A percentile compares a stretch with the other conserved stretches of the same genome.
Evolutionary conservation across 1,140 invertebrate species (phyloP).

Genomic region (Aphelenchoides avenae): DNA sequence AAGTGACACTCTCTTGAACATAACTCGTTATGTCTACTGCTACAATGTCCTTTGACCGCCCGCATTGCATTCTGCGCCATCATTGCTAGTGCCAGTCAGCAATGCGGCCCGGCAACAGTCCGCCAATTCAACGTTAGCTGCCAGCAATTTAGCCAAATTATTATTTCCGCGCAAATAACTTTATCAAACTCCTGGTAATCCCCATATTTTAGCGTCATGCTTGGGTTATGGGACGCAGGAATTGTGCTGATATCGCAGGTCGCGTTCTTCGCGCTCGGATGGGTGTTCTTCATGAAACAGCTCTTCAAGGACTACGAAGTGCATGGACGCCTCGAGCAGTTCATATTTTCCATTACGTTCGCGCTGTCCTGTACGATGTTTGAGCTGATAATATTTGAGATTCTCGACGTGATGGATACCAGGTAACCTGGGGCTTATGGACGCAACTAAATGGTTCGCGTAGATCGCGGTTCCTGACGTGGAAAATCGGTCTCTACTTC

Average conservation of each 20-base stretch:
- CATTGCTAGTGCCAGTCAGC: too few relatives aligned
- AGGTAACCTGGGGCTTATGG: conserved; percentile 63
- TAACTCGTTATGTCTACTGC: too few relatives aligned
- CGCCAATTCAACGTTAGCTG: too few relatives aligned
- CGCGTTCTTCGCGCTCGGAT: conserved; percentile 89
- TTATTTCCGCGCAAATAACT: too few relatives aligned
- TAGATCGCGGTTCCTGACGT: conserved; percentile 28
- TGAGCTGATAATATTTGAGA: conserved; percentile 99
- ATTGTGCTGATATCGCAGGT: conserved; percentile 65
- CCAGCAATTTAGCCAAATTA: too few relatives aligned
- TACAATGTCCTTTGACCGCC: too few relatives aligned
- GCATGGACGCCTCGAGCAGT: conserved; percentile 63
- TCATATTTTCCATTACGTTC: conserved; percentile 94
- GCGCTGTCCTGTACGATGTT: conserved; percentile 98
- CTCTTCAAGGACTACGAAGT: conserved; percentile 93
- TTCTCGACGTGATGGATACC: conserved; percentile 81
- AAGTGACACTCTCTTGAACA: too few relatives aligned
- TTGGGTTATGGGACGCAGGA: conserved; percentile 25
- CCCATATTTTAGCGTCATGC: too few relatives aligned
- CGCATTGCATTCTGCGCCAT: too few relatives aligned
- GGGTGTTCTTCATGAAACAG: conserved; percentile 97
- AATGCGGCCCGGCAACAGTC: too few relatives aligned
- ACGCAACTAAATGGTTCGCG: conserved; percentile 11
- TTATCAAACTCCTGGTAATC: too few relatives aligned
- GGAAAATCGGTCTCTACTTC: conserved; percentile 69